These are phyloP conservation scores for Aselliscus stoliczkanus DNA, from an alignment of 2,797 vertebrate species.

Conservation along the genomic window DNA sequence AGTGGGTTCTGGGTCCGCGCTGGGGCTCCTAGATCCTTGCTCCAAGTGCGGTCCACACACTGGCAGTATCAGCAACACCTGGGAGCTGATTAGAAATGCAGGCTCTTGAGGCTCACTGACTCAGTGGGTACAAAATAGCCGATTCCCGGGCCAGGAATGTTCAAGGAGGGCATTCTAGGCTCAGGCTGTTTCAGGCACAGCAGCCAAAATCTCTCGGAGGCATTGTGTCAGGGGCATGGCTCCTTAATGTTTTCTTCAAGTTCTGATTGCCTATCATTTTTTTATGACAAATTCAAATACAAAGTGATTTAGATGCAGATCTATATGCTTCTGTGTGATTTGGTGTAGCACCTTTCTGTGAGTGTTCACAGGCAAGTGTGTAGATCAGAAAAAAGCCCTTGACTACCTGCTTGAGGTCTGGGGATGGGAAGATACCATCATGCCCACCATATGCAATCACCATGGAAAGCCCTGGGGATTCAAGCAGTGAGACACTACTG, in stretches of 20 bases:
- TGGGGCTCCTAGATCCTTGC: not conserved
- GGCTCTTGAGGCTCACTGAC: not conserved
- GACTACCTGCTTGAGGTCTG: not conserved
- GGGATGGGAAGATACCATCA: not conserved
- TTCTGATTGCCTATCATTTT: not conserved
- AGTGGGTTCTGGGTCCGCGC: not conserved
- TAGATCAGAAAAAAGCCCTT: not conserved
- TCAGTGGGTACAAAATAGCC: not conserved
- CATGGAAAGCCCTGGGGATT: not conserved
- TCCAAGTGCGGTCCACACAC: not conserved
- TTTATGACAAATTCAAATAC: not conserved
- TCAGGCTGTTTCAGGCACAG: not conserved
- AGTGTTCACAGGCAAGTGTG: not conserved
- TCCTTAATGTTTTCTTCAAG: not conserved
- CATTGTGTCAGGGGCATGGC: not conserved
- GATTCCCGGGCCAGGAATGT: not conserved
- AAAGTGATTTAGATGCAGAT: not conserved
- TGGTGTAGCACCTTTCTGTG: not conserved
- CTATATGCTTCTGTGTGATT: not conserved
- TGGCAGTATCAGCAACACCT: not conserved
- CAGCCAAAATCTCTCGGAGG: not conserved
- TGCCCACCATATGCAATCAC: fast-evolving
- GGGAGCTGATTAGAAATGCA: not conserved
- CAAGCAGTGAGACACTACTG: not conserved
- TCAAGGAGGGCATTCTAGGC: not conserved